Percentiles rank a stretch among this genome's conserved stretches.
Conservation (phyloP, 2,888 invertebrate genomes). For the Parelbella ahira region DNA sequence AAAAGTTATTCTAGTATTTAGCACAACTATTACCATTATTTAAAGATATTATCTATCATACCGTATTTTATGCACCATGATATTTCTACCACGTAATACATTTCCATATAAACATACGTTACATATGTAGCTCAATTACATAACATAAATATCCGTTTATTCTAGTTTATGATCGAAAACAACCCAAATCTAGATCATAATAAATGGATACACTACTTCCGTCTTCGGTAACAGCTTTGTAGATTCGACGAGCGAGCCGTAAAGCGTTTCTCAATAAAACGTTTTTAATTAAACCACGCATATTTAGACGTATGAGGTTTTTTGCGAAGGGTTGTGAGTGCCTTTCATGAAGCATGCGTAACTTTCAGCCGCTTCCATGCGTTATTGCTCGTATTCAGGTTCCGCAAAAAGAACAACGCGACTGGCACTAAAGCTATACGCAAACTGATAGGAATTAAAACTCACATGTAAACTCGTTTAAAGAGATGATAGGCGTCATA, state of each 20-base stretch:
- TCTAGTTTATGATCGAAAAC: conserved; percentile 1
- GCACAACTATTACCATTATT: too few relatives aligned
- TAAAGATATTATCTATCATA: too few relatives aligned
- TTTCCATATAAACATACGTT: too few relatives aligned
- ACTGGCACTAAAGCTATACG: neutral
- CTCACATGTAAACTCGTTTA: too few relatives aligned
- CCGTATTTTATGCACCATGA: too few relatives aligned
- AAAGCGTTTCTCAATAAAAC: conserved; percentile 47
- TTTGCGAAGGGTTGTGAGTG: conserved; percentile 28
- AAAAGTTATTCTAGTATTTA: too few relatives aligned
- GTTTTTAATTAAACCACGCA: conserved; percentile 38
- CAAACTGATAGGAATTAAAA: conserved; percentile 2
- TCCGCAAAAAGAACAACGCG: conserved; percentile 9
- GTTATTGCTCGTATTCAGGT: conserved; percentile 24
- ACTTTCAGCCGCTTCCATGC: conserved; percentile 18
- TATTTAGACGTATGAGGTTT: conserved; percentile 33
- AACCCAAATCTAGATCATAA: conserved; percentile 6
- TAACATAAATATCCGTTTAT: neutral
- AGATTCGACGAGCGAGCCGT: conserved; percentile 36
- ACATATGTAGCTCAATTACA: too few relatives aligned
- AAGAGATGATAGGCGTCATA: too few relatives aligned
- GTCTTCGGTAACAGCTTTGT: conserved; percentile 22
- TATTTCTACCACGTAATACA: too few relatives aligned
- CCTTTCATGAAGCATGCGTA: conserved; percentile 32
- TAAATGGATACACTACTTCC: conserved; percentile 7